A percentile compares a stretch with the other conserved stretches of the same genome.
These are phyloP conservation scores for Coranthus polyacanthus DNA, from an alignment of 2,797 vertebrate genomes.

Conservation along the genomic window DNA sequence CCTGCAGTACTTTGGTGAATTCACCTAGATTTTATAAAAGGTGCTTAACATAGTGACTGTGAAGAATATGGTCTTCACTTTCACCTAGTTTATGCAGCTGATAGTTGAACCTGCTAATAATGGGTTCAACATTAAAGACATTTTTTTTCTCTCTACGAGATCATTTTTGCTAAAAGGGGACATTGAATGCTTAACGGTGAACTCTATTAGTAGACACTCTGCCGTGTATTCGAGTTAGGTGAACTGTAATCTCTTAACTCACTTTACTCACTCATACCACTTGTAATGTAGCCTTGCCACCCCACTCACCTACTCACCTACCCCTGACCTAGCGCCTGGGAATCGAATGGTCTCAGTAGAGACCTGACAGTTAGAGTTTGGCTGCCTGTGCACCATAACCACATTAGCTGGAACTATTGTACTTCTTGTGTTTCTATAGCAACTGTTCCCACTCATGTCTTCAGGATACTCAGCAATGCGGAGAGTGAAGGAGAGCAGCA, in stretches of 20 bases:
- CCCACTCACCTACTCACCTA: conserved; percentile 17
- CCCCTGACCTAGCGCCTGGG: conserved; percentile 24
- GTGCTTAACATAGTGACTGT: too few relatives aligned
- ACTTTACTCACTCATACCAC: conserved; percentile 7
- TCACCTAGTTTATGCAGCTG: too few relatives aligned
- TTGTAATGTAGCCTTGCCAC: conserved; percentile 19
- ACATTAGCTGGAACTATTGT: conserved; percentile 74
- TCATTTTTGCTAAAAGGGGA: neutral
- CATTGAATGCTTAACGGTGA: neutral
- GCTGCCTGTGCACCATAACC: conserved; percentile 63
- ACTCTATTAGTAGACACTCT: conserved; percentile 16
- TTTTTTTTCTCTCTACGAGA: neutral
- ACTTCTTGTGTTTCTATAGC: conserved; percentile 85
- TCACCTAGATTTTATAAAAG: too few relatives aligned
- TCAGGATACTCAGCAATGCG: conserved; percentile 67
- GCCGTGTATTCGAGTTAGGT: conserved; percentile 4
- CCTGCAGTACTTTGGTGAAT: too few relatives aligned
- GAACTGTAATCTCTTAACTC: conserved; percentile 36
- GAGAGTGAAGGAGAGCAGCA: conserved; percentile 45
- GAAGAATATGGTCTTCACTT: too few relatives aligned
- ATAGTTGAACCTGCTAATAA: too few relatives aligned
- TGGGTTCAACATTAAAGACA: too few relatives aligned
- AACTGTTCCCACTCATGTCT: conserved; percentile 80
- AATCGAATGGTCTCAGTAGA: conserved; percentile 48
- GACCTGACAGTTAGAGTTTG: conserved; percentile 64